phyloP scores from a whole-genome alignment of 2,888 invertebrate genomes.

The Diarsia brunnea region DNA sequence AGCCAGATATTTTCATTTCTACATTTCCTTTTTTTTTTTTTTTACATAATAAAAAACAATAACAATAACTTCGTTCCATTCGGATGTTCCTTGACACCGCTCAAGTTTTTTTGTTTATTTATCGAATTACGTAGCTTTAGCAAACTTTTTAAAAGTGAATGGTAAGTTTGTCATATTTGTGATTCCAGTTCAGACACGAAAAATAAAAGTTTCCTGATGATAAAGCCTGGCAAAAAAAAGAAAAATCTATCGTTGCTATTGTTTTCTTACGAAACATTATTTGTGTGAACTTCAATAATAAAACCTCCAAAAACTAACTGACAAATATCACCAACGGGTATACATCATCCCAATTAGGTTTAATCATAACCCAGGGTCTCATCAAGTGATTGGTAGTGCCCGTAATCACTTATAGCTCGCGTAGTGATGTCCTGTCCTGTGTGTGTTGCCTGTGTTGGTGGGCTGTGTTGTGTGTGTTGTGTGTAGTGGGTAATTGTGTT shows the following conservation, averaged over 20 bases:
- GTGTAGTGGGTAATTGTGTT: slow-evolving; percentile 81
- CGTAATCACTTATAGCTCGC: slow-evolving; percentile 45
- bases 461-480: slow-evolving; percentile 59
- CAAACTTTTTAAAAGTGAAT: not conserved
- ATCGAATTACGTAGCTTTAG: not conserved
- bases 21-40: no score
- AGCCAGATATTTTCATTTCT: no score
- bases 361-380: slow-evolving; percentile 8
- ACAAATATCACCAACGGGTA: slow-evolving; percentile 12
- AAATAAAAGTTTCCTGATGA: not conserved
- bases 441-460: slow-evolving; percentile 20
- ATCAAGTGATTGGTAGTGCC: slow-evolving; percentile 35
- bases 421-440: slow-evolving; percentile 34
- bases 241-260: not conserved
- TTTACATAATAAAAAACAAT: no score
- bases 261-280: not conserved
- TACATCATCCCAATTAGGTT: slow-evolving; percentile 10
- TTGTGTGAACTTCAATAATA: not conserved
- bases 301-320: not conserved
- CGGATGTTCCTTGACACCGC: no score
- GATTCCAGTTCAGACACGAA: not conserved
- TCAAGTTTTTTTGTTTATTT: no score
- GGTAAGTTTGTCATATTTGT: not conserved
- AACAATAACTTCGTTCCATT: no score
- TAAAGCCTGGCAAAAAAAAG: not conserved